Evolutionary conservation across 2,797 vertebrate genomes (phyloP).

Genomic region (Siniperca undulata): DNA sequence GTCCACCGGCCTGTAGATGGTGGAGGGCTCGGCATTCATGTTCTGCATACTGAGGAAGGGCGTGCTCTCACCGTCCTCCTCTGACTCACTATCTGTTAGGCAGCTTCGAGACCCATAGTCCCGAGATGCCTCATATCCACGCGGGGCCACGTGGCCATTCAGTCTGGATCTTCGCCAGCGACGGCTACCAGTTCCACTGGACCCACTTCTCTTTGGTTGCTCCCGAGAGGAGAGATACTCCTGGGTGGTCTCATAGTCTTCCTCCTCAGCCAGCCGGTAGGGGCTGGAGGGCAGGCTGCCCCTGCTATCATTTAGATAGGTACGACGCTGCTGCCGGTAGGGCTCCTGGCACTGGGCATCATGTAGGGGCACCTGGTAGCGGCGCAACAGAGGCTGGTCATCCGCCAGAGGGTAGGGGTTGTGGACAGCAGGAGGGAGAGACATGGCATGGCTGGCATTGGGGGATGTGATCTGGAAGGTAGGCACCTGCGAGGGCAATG

Average conservation of each 20-base stretch:
- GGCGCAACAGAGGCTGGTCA: conserved; percentile 93
- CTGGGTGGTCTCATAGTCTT: conserved; percentile 98
- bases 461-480: conserved; percentile 98
- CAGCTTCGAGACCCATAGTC: conserved; percentile 95
- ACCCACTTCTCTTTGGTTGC: conserved; percentile 96
- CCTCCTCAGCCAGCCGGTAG: conserved; percentile 93
- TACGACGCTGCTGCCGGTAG: conserved; percentile 93
- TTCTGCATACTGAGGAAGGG: conserved; percentile 97
- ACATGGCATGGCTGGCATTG: conserved; percentile 93
- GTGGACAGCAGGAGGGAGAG: conserved; percentile 92
- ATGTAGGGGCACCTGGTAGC: conserved; percentile 90
- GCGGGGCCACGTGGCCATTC: conserved; percentile 93
- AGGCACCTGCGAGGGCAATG: conserved; percentile 95
- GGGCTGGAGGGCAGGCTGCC: conserved; percentile 96
- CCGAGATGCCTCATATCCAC: conserved; percentile 91
- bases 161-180: conserved; percentile 95
- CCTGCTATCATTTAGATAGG: conserved; percentile 94
- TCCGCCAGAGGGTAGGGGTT: conserved; percentile 92
- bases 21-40: conserved; percentile 92
- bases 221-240: conserved; percentile 94
- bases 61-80: conserved; percentile 94
- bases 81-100: conserved; percentile 94
- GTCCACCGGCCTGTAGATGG: conserved; percentile 90
- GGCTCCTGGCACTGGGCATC: conserved; percentile 92
- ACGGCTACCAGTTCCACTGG: conserved; percentile 86